Evolutionary conservation across 2,113 vertebrate species (phyloP).

Genomic region (Isurus oxyrinchus): DNA sequence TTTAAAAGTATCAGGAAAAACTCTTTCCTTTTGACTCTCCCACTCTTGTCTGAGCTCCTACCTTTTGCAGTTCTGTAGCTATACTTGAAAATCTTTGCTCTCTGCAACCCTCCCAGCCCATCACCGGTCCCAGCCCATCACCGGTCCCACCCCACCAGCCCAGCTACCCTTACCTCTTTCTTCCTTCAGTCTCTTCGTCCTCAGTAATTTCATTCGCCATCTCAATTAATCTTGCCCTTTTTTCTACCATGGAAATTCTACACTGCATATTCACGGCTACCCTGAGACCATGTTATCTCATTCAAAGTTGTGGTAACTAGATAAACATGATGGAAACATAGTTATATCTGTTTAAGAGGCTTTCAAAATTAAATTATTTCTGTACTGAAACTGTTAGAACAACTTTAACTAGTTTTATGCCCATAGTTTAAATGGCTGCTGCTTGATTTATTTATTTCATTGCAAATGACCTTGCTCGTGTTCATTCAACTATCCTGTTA

Average conservation of each 20-base stretch:
- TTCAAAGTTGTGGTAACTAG: neutral
- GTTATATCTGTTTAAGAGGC: neutral
- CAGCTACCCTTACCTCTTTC: neutral
- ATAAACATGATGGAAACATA: neutral
- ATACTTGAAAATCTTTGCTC: neutral
- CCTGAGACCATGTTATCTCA: neutral
- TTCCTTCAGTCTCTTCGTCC: neutral
- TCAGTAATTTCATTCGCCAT: neutral
- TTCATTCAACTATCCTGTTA: neutral
- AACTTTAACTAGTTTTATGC: neutral
- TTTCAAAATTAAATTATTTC: conserved; percentile 22
- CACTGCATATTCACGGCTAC: neutral
- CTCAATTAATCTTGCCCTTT: neutral
- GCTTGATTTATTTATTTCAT: neutral
- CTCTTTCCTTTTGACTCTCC: neutral
- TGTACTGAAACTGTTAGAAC: neutral
- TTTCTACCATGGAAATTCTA: neutral
- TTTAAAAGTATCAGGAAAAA: neutral
- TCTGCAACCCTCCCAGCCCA: neutral
- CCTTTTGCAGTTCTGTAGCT: neutral
- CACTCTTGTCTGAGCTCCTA: neutral
- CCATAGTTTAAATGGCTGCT: neutral
- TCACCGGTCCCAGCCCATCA: neutral
- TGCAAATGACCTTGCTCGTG: conserved; percentile 27
- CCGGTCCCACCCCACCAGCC: neutral